These are phyloP conservation scores for Drosophila leonis DNA, from an alignment of 2,888 invertebrate genomes.

Conservation along the genomic window DNA sequence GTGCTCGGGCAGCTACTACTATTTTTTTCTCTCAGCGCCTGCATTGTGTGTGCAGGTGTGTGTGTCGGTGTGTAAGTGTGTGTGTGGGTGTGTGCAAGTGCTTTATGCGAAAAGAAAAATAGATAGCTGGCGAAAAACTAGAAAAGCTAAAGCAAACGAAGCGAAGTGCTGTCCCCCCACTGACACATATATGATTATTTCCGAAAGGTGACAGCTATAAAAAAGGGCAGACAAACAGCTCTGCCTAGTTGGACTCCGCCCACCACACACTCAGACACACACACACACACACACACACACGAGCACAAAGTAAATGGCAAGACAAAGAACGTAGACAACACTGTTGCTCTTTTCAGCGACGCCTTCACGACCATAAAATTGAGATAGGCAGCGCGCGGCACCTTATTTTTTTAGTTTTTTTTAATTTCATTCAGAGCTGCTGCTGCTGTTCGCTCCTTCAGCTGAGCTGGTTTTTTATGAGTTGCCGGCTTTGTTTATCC, in stretches of 20 bases:
- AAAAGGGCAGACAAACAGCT: slow-evolving; percentile 61
- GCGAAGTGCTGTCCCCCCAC: slow-evolving; percentile 75
- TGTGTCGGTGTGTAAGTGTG: slow-evolving; percentile 17
- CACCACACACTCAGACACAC: slow-evolving; percentile 9
- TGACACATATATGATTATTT: slow-evolving; percentile 81
- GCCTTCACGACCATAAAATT: slow-evolving; percentile 50
- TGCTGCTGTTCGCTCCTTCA: slow-evolving; percentile 13
- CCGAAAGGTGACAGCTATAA: slow-evolving; percentile 82
- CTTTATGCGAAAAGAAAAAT: slow-evolving; percentile 78
- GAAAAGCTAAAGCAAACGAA: slow-evolving; percentile 79
- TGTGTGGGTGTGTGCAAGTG: slow-evolving; percentile 54
- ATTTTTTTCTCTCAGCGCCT: slow-evolving; percentile 52
- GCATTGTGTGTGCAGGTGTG: slow-evolving; percentile 39
- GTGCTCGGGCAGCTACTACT: slow-evolving; percentile 78
- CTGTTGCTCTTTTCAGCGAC: slow-evolving; percentile 74
- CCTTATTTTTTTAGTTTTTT: slow-evolving; percentile 31
- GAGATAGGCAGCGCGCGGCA: slow-evolving; percentile 43
- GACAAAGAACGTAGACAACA: slow-evolving; percentile 66
- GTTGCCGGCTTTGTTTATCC: slow-evolving; percentile 39
- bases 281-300: slow-evolving; percentile 18
- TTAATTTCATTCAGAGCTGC: slow-evolving; percentile 66
- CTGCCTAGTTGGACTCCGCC: slow-evolving; percentile 15
- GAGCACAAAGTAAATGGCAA: slow-evolving; percentile 61
- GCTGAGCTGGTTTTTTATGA: slow-evolving; percentile 26
- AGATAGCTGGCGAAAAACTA: slow-evolving; percentile 76